Percentiles rank a stretch among this genome's conserved stretches.
These are phyloP conservation scores for Morone saxatilis DNA, from an alignment of 2,113 vertebrate species.

Conservation along the genomic window DNA sequence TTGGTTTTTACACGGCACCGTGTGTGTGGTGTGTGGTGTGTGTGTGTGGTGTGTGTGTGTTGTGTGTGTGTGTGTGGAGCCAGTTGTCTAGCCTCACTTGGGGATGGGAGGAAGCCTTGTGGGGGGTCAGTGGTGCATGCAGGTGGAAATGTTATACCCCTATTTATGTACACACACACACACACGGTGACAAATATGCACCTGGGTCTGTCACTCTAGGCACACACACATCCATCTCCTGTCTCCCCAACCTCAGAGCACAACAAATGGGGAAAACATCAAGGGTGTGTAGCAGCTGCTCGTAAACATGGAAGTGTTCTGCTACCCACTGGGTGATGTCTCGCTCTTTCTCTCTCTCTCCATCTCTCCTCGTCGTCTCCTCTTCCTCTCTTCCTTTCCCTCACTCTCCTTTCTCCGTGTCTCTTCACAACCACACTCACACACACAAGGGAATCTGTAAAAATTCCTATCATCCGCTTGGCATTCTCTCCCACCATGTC, in stretches of 20 bases:
- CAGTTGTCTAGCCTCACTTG: constrained; percentile 69
- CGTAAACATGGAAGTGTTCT: constrained; percentile 86
- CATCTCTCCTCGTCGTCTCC: too few species aligned
- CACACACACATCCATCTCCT: constrained; percentile 57
- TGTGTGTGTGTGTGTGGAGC: constrained; percentile 54
- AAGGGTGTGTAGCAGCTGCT: constrained; percentile 87
- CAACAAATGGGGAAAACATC: constrained; percentile 87
- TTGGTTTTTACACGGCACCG: constrained; percentile 69
- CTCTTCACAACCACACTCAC: constrained; percentile 47
- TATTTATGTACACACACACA: constrained; percentile 58
- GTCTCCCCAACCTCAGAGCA: constrained; percentile 65
- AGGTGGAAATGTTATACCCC: constrained; percentile 80
- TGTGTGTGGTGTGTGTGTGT: constrained; percentile 23
- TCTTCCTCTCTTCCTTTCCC: constrained; percentile 57
- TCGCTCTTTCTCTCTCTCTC: constrained; percentile 58
- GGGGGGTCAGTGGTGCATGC: constrained; percentile 64
- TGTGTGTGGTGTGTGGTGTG: constrained; percentile 46
- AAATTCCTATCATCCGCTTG: constrained; percentile 80
- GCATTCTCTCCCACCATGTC: constrained; percentile 65
- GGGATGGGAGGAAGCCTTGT: constrained; percentile 45
- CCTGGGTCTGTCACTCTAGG: constrained; percentile 83
- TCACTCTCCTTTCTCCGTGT: constrained; percentile 27
- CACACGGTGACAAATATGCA: constrained; percentile 70
- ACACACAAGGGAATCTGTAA: constrained; percentile 72
- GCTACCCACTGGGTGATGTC: constrained; percentile 81